Percentiles rank a stretch among this genome's conserved stretches.
phyloP scores from a whole-genome alignment of 2,797 vertebrate species.

The Protonibea diacanthus region DNA sequence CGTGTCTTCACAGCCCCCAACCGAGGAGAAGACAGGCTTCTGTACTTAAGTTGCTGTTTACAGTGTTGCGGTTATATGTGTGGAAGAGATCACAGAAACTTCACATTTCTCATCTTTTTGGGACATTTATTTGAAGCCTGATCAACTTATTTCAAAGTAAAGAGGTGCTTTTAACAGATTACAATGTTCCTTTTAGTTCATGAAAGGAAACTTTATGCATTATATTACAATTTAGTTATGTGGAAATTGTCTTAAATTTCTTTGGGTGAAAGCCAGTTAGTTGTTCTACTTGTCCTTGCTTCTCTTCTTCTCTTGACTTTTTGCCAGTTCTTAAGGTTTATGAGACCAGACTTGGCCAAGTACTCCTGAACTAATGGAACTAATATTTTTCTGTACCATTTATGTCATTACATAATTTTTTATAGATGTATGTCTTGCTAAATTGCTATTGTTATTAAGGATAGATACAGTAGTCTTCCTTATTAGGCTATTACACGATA shows the following conservation, averaged over 20 bases:
- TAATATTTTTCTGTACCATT: constrained; percentile 8
- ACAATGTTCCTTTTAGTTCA: background rate
- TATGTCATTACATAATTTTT: constrained; percentile 22
- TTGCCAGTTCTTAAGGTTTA: constrained; percentile 46
- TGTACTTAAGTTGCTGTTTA: constrained; percentile 50
- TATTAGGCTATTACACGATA: constrained; percentile 11
- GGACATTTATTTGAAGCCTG: constrained; percentile 20
- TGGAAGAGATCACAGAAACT: constrained; percentile 32
- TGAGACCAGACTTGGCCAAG: constrained; percentile 24
- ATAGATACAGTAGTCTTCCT: constrained; percentile 1
- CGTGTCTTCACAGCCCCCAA: constrained; percentile 37
- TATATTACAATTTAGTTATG: background rate
- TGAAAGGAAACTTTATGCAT: background rate
- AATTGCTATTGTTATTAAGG: constrained; percentile 32
- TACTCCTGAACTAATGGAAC: constrained; percentile 22
- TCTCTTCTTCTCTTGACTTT: constrained; percentile 26
- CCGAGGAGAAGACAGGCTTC: constrained; percentile 51
- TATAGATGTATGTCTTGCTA: constrained; percentile 20
- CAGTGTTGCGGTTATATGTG: constrained; percentile 19
- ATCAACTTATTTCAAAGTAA: constrained; percentile 22
- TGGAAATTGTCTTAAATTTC: constrained; percentile 11
- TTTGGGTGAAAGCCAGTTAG: background rate
- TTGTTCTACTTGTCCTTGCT: constrained; percentile 22
- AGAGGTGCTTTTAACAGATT: background rate
- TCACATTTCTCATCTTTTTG: constrained; percentile 6